A percentile compares a stretch with the other conserved stretches of the same genome.
Conservation (phyloP, 2,113 vertebrate species). For the Leptobrachium ailaonicum region DNA sequence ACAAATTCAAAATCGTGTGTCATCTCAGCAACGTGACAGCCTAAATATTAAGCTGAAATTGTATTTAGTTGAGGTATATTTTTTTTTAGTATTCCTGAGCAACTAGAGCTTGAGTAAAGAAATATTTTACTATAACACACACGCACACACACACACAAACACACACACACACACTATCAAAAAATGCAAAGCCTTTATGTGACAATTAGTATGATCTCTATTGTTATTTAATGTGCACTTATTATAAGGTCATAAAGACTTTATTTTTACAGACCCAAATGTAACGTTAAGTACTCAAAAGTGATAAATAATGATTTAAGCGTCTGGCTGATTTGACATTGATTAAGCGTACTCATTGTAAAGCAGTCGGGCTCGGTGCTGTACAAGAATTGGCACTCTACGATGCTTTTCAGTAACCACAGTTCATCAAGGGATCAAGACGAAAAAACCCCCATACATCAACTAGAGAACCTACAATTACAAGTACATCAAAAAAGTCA, state of each 20-base stretch:
- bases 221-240: neutral
- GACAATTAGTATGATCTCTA: neutral
- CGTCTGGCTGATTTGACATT: conserved; percentile 11
- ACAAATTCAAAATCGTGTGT: too few species aligned
- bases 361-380: neutral
- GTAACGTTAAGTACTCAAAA: too few species aligned
- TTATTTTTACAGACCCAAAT: neutral
- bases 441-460: neutral
- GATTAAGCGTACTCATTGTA: neutral
- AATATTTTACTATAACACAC: too few species aligned
- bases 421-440: conserved; percentile 18
- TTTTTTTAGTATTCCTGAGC: too few species aligned
- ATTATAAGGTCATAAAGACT: neutral
- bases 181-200: neutral
- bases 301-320: too few species aligned
- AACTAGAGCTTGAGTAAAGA: too few species aligned
- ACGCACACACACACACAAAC: too few species aligned
- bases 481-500: neutral
- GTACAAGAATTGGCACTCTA: conserved; percentile 28
- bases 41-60: too few species aligned
- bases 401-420: conserved; percentile 27
- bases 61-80: too few species aligned
- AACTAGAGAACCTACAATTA: neutral
- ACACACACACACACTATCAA: neutral
- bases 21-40: too few species aligned